Percentiles rank a stretch among this genome's conserved stretches.
phyloP scores from a whole-genome alignment of 1,140 invertebrate genomes.

The Hestina assimilis region DNA sequence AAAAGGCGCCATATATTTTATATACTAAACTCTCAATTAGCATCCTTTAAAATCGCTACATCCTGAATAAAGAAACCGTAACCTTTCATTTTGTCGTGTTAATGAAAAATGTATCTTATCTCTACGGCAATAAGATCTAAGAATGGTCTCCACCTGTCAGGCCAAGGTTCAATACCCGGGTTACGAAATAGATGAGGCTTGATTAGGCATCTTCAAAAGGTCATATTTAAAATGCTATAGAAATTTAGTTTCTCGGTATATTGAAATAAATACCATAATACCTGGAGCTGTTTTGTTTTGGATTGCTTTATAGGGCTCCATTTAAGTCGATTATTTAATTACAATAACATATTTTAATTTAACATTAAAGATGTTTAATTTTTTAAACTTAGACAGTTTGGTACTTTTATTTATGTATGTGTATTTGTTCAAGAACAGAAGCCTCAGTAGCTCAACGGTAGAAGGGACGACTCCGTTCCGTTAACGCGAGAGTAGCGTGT shows the following conservation, averaged over 20 bases:
- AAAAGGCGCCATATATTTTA: too few species aligned
- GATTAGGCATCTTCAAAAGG: conserved; percentile 24
- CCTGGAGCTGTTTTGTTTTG: background rate
- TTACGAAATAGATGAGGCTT: conserved; percentile 21
- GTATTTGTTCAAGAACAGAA: too few species aligned
- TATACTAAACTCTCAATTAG: too few species aligned
- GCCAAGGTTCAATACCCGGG: conserved; percentile 36
- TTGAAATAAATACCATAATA: background rate
- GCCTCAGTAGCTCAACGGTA: too few species aligned
- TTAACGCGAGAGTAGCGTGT: too few species aligned
- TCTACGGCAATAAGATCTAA: conserved; percentile 14
- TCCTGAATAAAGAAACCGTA: background rate
- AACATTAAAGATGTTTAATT: background rate
- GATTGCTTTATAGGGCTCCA: background rate
- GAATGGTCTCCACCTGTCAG: conserved; percentile 25
- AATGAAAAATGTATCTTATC: conserved; percentile 17
- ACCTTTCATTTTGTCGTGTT: background rate
- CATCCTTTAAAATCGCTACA: background rate
- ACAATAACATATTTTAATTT: background rate
- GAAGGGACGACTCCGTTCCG: too few species aligned
- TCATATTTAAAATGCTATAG: background rate
- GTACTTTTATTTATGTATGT: too few species aligned
- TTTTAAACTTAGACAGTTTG: too few species aligned
- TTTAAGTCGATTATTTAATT: background rate
- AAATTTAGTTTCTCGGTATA: background rate